Conservation (phyloP, 2,888 invertebrate genomes). For the Caenorhabditis sp. region DNA sequence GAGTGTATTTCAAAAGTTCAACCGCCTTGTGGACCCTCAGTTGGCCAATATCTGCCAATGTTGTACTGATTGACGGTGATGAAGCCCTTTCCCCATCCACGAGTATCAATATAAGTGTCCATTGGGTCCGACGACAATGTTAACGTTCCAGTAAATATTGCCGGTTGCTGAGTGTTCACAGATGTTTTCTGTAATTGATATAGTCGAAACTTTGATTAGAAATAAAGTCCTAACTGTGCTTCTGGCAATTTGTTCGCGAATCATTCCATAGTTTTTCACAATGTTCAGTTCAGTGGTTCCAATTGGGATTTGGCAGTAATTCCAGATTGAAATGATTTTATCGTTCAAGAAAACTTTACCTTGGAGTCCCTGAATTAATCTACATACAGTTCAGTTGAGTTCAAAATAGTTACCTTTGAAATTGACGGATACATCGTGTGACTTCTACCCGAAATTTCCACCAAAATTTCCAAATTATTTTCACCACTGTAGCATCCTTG, state of each 20-base stretch:
- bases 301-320: constrained; percentile 21
- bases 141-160: constrained; percentile 12
- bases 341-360: constrained; percentile 9
- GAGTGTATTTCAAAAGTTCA: too few relatives aligned
- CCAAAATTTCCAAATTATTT: constrained; percentile 15
- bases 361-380: constrained; percentile 9
- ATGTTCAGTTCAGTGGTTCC: neutral
- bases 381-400: too few relatives aligned
- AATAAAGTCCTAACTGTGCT: too few relatives aligned
- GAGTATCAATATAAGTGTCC: constrained; percentile 65
- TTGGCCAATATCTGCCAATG: constrained; percentile 82
- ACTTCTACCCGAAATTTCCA: constrained; percentile 24
- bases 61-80: constrained; percentile 81
- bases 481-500: neutral
- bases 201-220: too few relatives aligned
- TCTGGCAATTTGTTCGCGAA: too few relatives aligned
- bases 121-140: too few relatives aligned
- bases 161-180: neutral
- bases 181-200: neutral
- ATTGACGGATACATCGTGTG: constrained; percentile 8
- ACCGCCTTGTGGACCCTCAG: constrained; percentile 81
- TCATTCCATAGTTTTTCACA: constrained; percentile 1
- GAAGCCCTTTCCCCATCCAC: constrained; percentile 80
- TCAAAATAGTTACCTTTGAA: constrained; percentile 2
- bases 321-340: neutral